Conservation (phyloP, 2,888 invertebrate species). For the Griposia aprilina region DNA sequence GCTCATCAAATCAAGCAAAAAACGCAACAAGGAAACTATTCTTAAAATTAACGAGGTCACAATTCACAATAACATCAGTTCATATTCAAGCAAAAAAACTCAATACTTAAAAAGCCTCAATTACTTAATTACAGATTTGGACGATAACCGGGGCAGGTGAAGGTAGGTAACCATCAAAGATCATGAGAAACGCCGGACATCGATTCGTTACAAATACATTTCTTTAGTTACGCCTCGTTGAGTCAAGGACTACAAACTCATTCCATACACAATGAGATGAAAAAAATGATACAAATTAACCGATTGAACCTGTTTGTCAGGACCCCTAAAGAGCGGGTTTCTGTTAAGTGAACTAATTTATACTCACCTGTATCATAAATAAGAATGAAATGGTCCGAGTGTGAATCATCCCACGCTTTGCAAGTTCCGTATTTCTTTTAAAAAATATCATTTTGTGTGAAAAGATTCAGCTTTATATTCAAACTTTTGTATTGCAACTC, state of each 20-base stretch:
- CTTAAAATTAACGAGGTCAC: slow-evolving; percentile 54
- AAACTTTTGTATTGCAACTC: slow-evolving; percentile 53
- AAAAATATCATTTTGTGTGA: slow-evolving; percentile 40
- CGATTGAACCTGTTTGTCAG: slow-evolving; percentile 87
- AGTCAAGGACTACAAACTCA: slow-evolving; percentile 89
- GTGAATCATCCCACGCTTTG: slow-evolving; percentile 65
- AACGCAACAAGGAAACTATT: slow-evolving; percentile 40
- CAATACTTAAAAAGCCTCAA: slow-evolving; percentile 78
- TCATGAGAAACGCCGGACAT: slow-evolving; percentile 85
- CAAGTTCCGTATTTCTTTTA: slow-evolving; percentile 64
- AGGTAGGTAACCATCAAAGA: slow-evolving; percentile 79
- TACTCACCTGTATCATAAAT: slow-evolving; percentile 87
- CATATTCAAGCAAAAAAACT: slow-evolving; percentile 65
- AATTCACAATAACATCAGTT: slow-evolving; percentile 60
- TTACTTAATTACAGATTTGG: slow-evolving; percentile 86
- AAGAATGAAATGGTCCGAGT: slow-evolving; percentile 77
- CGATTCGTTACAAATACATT: slow-evolving; percentile 89
- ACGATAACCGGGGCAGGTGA: slow-evolving; percentile 85
- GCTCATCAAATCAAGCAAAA: slow-evolving; percentile 45
- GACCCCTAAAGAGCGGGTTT: slow-evolving; percentile 88
- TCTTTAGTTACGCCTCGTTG: slow-evolving; percentile 90
- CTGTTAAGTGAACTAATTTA: slow-evolving; percentile 89
- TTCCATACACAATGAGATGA: slow-evolving; percentile 83
- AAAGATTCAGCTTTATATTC: slow-evolving; percentile 46
- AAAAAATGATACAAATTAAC: slow-evolving; percentile 88